Evolutionary conservation across 2,888 invertebrate genomes (phyloP), one percentile per base, ranked within the genome.

Genomic region (Ophion ventricosus): DNA sequence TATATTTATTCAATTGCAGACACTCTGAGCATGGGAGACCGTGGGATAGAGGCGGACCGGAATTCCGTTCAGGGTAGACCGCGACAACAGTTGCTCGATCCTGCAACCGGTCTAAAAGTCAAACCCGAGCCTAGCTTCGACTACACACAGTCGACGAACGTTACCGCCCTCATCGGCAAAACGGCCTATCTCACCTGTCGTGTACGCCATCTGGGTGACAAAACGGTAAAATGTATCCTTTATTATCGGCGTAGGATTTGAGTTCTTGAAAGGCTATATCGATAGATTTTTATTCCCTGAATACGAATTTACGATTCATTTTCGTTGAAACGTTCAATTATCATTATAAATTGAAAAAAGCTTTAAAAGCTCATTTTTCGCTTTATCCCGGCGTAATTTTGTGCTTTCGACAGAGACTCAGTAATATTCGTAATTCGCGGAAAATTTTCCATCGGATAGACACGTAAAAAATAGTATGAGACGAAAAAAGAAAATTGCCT

Each of bases 121-220:
- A 93, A 92, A 83, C 88, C 88, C n/a, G 93, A 93, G 79, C 93
- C 93, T 7, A 90, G 91, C 70, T 93, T 93, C 88, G 93, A 93
- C 87, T 88, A 89, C 76, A 85, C 87, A 64, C 93, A 92, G 77
- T 90, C 89, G 72, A 92, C 91, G 61, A 93, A 93, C 87, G 91
- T 93, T 81, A 93, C 93, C n/a, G 93, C 93, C 8, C 89, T 93
- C 54, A 91, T 92, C 56, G 93, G 93, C n/a, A 92, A 93, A 88
- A 89, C 91, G 82, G 93, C 93, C 87, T 93, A 93, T 87, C 92
- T 93, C 77, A 92, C 93, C 59, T 93, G 93, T 80, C 90, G 92
- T 76, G 93, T 93, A 66, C 91, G 92, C 79, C 91, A 93, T 88
- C 90, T 93, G 69, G 93, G 91, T 74, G 91, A 93, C 86, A 93